Base-by-base conservation (phyloP, 2,888 invertebrate species). In the Polydrusus cervinus region DNA sequence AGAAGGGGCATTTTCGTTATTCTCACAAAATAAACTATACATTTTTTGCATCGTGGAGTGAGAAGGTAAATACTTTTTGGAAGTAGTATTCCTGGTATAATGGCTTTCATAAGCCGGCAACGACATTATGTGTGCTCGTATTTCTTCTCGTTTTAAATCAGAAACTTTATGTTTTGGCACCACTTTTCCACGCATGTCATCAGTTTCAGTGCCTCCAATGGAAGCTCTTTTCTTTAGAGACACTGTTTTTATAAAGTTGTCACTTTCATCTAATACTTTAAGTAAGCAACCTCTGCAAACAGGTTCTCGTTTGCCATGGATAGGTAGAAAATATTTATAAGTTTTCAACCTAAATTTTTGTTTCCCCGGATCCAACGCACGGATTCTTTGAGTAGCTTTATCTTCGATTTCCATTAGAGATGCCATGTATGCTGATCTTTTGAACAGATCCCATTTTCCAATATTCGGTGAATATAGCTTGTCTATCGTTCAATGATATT, bases 341-440 rank as follows among this genome's bases (percentile, higher is more conserved):
- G 60, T 57, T 57, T 57, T 57, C 30, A 25, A n/a, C 60, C 60
- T 34, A 25, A 57, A 57, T 40, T 57, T 57, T 25, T 57, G 30
- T 57, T 57, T 57, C 16, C 25, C 30, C 30, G 34, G 38, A 57
- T 57, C 60, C 30, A 57, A 57, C 11, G 30, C n/a, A 57, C 60
- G 60, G 25, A 57, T 57, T 57, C 60, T 57, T 57, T 57, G 34
- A 57, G 60, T 57, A 8, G 30, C 60, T 57, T 57, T 57, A 57
- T 57, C 30, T 16, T 57, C 30, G 14, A 57, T 57, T 57, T 57
- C 30, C 18, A 57, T 57, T 14, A 57, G 25, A 11, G 60, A 57
- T 8, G 20, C 60, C 30, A 57, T 57, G 10, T 57, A 57, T 30
- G 60, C 30, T 57, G 30, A 25, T 57, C 25, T 30, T 57, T 57